Evolutionary conservation across 2,888 invertebrate genomes (phyloP).

Genomic region (Drosophila subsilvestris): DNA sequence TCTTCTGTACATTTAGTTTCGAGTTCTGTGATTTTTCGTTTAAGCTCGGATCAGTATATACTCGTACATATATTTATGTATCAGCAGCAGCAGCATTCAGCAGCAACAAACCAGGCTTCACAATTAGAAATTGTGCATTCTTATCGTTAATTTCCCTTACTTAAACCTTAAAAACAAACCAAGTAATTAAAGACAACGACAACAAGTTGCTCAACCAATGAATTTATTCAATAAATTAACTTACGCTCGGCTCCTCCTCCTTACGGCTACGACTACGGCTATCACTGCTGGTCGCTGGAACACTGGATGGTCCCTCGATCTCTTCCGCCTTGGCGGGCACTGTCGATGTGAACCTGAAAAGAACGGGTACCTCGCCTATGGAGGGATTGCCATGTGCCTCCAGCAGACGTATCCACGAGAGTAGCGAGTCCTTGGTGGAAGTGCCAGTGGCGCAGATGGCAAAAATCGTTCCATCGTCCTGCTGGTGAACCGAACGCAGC

Average conservation of each 20-base stretch:
- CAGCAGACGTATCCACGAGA: constrained; percentile 95
- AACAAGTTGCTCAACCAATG: constrained; percentile 43
- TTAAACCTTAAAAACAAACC: constrained; percentile 46
- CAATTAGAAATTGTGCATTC: constrained; percentile 23
- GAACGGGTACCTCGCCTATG: constrained; percentile 90
- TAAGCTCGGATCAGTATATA: constrained; percentile 63
- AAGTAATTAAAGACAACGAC: constrained; percentile 35
- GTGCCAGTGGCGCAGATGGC: constrained; percentile 96
- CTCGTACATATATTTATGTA: neutral
- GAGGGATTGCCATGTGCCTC: constrained; percentile 90
- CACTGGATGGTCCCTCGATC: constrained; percentile 64
- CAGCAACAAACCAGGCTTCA: constrained; percentile 9
- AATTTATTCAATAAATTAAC: constrained; percentile 41
- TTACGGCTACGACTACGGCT: constrained; percentile 41
- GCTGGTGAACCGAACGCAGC: constrained; percentile 92
- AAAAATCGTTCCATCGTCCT: constrained; percentile 95
- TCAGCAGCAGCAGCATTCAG: neutral
- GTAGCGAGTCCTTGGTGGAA: constrained; percentile 93
- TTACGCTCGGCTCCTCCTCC: constrained; percentile 14
- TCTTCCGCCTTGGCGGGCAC: constrained; percentile 69
- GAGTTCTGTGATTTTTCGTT: constrained; percentile 76
- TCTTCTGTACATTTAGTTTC: constrained; percentile 69
- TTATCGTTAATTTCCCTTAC: constrained; percentile 22
- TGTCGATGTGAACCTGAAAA: constrained; percentile 91
- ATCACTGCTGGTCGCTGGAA: constrained; percentile 59